Evolutionary conservation across 2,888 invertebrate species (phyloP), one percentile per base, ranked within the genome.

Genomic region (Ornithoptera alexandrae): DNA sequence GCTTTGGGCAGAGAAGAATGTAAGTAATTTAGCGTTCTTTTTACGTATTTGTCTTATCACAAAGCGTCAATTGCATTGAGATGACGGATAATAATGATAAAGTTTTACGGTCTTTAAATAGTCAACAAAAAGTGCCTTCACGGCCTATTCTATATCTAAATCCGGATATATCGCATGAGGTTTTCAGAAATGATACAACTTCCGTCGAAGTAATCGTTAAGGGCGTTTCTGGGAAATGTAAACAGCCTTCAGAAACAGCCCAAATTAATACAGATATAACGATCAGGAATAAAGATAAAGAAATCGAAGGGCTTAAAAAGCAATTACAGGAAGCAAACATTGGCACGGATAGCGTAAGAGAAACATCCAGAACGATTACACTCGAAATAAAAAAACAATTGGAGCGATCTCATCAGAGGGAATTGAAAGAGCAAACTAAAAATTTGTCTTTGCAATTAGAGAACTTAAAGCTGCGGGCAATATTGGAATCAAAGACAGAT

Each of bases 131-230:
- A 18, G 79, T 79, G 15, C 75, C 79, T 6, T 79, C 78, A 17
- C 79, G 79, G 1, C 60, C 57, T 5, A 67, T 56, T 30, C 10
- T 69, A 0, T 65, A 56, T 22, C 63, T 67, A 12, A 73, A 69
- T 59, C 15, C 56, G 8, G 46, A 60, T 10, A 70, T 20, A 50
- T 78, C 86, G 0, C 85, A 81, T 62, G 87, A 89, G 75, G 85
- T 89, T 5, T 89, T 87, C 70, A 82, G 86, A 72, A 90, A 90
- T 70, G 85, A 87, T 39, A 87, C 86, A 15, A 88, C 88, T 36
- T 86, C 89, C 1, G 85, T 90, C 2, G 90, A 90, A 78, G 84
- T 90, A 5, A 81, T 88, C 50, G 86, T 89, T 1, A 90, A 89
- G 79, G 86, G 87, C 73, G 77, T 88, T 7, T 75, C 80, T 5